These are phyloP conservation scores for Platerodrilus igneus DNA, from an alignment of 2,888 invertebrate species.

Conservation along the genomic window DNA sequence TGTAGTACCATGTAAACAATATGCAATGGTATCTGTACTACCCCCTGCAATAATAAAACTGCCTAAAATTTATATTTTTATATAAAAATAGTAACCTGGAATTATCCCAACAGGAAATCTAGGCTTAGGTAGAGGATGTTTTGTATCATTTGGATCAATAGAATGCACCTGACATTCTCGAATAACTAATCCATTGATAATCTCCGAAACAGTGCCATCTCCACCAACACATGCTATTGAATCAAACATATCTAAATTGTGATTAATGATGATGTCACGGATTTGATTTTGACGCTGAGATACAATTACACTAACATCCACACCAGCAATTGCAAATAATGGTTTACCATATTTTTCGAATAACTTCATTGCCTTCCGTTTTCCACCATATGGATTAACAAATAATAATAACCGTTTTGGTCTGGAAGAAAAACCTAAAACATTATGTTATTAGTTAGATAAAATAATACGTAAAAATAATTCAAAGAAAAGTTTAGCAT, in stretches of 20 bases:
- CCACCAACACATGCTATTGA: constrained; percentile 80
- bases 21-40: constrained; percentile 74
- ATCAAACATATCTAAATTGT: constrained; percentile 57
- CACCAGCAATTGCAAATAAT: constrained; percentile 59
- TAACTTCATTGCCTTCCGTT: constrained; percentile 65
- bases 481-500: too few relatives aligned
- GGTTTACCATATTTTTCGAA: constrained; percentile 70
- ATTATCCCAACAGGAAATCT: constrained; percentile 59
- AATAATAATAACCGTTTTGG: constrained; percentile 71
- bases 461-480: too few relatives aligned
- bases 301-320: constrained; percentile 61
- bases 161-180: constrained; percentile 53
- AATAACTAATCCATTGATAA: constrained; percentile 67
- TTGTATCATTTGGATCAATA: constrained; percentile 53
- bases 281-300: constrained; percentile 77
- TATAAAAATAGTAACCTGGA: constrained; percentile 41
- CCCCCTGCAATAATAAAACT: constrained; percentile 50
- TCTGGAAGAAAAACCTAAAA: constrained; percentile 53
- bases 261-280: constrained; percentile 58
- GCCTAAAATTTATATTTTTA: background rate
- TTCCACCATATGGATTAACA: constrained; percentile 82
- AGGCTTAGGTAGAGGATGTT: constrained; percentile 50
- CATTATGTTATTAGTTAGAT: too few relatives aligned
- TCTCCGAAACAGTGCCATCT: constrained; percentile 81
- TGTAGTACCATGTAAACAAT: constrained; percentile 72